phyloP scores from a whole-genome alignment of 2,797 vertebrate genomes.

The Danio jaintianensis region DNA sequence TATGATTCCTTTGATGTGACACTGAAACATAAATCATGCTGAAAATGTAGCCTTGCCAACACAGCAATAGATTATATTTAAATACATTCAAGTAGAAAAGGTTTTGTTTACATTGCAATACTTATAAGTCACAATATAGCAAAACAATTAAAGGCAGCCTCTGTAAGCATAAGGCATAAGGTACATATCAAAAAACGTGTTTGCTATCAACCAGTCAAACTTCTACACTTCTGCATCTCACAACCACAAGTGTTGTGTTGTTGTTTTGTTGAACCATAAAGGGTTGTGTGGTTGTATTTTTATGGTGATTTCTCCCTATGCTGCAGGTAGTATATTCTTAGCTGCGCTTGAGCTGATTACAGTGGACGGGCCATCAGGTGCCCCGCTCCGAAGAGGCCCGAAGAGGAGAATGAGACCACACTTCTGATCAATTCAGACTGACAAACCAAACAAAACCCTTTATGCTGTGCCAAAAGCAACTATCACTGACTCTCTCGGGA shows the following conservation, averaged over 20 bases:
- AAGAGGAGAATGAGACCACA: slow-evolving; percentile 30
- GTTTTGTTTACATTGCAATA: too few relatives aligned
- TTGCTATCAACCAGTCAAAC: neutral
- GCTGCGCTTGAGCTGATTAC: slow-evolving; percentile 64
- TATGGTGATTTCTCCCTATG: slow-evolving; percentile 12
- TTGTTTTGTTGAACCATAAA: slow-evolving; percentile 1
- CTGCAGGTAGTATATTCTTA: slow-evolving; percentile 43
- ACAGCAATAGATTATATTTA: neutral
- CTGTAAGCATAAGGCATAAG: neutral
- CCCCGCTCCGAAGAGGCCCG: slow-evolving; percentile 51
- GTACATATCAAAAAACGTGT: neutral
- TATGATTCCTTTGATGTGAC: too few relatives aligned
- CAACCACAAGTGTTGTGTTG: neutral
- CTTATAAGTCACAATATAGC: neutral
- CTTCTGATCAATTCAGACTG: slow-evolving; percentile 45
- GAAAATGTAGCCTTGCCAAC: neutral
- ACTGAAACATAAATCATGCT: neutral
- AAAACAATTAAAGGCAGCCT: neutral
- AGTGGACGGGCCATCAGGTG: slow-evolving; percentile 60
- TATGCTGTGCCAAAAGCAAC: slow-evolving; percentile 40
- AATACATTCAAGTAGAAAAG: neutral
- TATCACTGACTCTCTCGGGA: slow-evolving; percentile 2
- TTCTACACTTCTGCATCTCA: neutral
- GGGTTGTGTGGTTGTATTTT: slow-evolving; percentile 13
- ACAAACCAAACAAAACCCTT: slow-evolving; percentile 53